phyloP scores from a whole-genome alignment of 2,113 vertebrate genomes.

The Callithrix jacchus region DNA sequence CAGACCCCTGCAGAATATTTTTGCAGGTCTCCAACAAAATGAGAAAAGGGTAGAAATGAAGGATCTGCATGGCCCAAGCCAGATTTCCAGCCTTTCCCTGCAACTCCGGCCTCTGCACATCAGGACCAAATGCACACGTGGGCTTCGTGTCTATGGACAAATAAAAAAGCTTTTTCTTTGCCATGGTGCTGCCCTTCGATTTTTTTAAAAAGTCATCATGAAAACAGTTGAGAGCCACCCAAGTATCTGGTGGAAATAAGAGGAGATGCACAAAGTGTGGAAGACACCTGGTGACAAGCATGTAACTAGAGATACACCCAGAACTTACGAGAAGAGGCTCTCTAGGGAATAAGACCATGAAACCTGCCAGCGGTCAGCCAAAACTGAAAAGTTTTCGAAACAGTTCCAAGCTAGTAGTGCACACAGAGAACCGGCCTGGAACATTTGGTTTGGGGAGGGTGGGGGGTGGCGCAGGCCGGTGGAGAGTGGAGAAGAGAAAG shows the following conservation, averaged over 20 bases:
- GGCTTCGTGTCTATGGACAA: neutral
- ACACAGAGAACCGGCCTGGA: neutral
- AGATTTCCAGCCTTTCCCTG: neutral
- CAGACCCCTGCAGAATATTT: no score
- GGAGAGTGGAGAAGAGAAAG: neutral
- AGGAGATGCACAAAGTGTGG: neutral
- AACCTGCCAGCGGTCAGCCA: fast-evolving
- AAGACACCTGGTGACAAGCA: neutral
- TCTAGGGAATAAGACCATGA: neutral
- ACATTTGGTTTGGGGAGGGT: neutral
- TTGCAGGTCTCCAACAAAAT: neutral
- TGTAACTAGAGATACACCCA: neutral
- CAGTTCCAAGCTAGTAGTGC: neutral
- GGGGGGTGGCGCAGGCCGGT: no score
- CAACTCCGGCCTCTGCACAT: neutral
- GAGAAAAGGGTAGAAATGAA: neutral
- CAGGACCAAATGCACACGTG: neutral
- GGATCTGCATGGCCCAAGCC: neutral
- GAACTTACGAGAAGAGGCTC: neutral
- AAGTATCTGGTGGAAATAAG: neutral
- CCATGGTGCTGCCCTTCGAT: neutral
- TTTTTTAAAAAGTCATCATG: neutral
- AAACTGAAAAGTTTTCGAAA: slow-evolving; percentile 3
- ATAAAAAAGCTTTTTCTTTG: neutral
- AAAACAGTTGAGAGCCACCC: neutral